Percentiles rank a stretch among this genome's conserved stretches.
These are phyloP conservation scores for Choreutis nemorana DNA, from an alignment of 2,888 invertebrate species.

Conservation along the genomic window DNA sequence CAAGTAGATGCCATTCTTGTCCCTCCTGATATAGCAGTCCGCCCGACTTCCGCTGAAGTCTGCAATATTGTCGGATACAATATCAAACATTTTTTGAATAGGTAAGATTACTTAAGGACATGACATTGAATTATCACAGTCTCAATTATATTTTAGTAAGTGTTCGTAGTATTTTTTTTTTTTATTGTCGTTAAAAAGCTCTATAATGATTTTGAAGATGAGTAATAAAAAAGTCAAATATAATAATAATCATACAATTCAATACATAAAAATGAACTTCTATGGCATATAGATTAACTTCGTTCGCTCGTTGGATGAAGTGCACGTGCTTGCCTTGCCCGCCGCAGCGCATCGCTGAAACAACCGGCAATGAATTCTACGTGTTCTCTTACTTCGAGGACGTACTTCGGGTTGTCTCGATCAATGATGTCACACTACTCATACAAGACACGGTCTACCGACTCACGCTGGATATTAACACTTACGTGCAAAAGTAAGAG, in stretches of 20 bases:
- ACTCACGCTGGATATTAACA: conserved; percentile 71
- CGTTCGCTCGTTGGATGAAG: conserved; percentile 87
- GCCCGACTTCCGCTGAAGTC: conserved; percentile 79
- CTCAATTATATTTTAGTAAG: conserved; percentile 1
- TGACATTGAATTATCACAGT: conserved; percentile 2
- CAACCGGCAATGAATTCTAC: conserved; percentile 63
- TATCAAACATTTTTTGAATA: conserved; percentile 78
- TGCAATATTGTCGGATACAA: conserved; percentile 79
- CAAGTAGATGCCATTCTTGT: conserved; percentile 80
- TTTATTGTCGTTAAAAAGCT: neutral
- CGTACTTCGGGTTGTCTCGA: conserved; percentile 72
- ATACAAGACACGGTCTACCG: conserved; percentile 74
- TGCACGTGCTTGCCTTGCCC: conserved; percentile 79
- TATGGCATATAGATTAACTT: conserved; percentile 63
- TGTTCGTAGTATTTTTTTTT: conserved; percentile 2
- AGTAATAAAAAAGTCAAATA: neutral
- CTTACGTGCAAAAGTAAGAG: conserved; percentile 66
- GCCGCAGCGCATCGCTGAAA: conserved; percentile 64
- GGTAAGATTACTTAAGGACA: conserved; percentile 53
- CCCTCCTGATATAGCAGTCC: conserved; percentile 77
- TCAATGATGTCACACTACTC: conserved; percentile 71
- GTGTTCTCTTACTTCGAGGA: conserved; percentile 84
- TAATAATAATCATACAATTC: too few relatives aligned
- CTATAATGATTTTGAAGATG: neutral
- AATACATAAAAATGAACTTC: too few relatives aligned